Base-by-base conservation (phyloP, 2,888 invertebrate species). In the Aricia artaxerxes region DNA sequence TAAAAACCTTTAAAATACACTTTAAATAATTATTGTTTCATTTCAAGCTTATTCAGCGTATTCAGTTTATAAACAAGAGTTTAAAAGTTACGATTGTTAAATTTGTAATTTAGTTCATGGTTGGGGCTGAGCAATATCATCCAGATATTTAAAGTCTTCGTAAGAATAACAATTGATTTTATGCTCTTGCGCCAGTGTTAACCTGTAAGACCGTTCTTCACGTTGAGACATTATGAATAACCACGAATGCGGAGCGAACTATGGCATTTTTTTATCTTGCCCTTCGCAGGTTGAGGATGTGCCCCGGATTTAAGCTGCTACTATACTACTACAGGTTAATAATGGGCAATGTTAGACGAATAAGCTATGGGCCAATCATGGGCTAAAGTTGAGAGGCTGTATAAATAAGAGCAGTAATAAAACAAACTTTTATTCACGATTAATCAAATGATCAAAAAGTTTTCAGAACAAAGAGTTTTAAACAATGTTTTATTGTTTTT, bases 91-190 rank as follows among this genome's bases (percentile, higher is more conserved):
- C 57, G 16, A 57, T 57, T 31, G 64, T 31, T 61, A 24, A 31
- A 64, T 13, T 38, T 9, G 35, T 35, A 69, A 69, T 69, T 69
- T 38, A 69, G 69, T 69, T 69, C 69, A 13, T 16, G 35, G 35
- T 4, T 38, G 35, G 13, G 76, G 38, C 57, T 76, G 76, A 76
- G 53, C 31, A 57, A 35, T 76, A 76, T 76, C 76, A 76, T 35
- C 35, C 35, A 35, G 76, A 76, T 53, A 57, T 53, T 53, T 76
- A 76, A 76, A 76, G 76, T 76, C 57, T 16, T 49, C 53, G 38
- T 31, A 76, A 76, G 76, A 76, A 76, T 76, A 76, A 76, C 57
- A 76, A 76, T 53, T 53, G 76, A 57, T 76, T 76, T 76, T 76
- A 76, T 31, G 35, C 16, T 57, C 16, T 38, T 35, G 35, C 35